phyloP scores from a whole-genome alignment of 2,888 invertebrate species.

The Zeuzera pyrina region DNA sequence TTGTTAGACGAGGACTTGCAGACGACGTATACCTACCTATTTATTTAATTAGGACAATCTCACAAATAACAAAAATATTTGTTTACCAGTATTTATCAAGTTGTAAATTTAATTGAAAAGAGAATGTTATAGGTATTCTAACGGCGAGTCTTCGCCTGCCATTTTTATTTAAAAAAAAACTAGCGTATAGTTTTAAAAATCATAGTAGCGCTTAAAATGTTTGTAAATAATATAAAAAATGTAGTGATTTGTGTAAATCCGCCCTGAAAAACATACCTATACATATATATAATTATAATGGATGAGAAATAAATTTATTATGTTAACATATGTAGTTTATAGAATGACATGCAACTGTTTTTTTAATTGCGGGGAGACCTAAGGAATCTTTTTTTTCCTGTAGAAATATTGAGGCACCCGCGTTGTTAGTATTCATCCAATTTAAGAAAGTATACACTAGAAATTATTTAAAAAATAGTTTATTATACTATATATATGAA shows the following conservation, averaged over 20 bases:
- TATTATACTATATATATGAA: constrained; percentile 12
- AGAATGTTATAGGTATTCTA: no score
- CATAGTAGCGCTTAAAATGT: constrained; percentile 51
- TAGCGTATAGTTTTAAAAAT: constrained; percentile 5
- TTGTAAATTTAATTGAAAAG: no score
- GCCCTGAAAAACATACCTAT: constrained; percentile 31
- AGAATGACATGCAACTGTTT: constrained; percentile 14
- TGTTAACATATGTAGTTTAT: constrained; percentile 29
- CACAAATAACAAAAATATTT: no score
- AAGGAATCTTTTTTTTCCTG: constrained; percentile 10
- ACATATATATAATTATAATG: constrained; percentile 17
- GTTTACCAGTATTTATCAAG: no score
- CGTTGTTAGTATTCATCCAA: constrained; percentile 26
- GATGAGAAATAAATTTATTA: constrained; percentile 24
- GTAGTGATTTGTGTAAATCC: constrained; percentile 60
- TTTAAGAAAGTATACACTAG: constrained; percentile 17
- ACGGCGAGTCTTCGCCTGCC: neutral
- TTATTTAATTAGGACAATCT: no score
- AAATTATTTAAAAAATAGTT: constrained; percentile 8
- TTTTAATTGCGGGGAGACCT: constrained; percentile 9
- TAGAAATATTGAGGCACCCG: constrained; percentile 14
- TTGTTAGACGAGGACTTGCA: no score
- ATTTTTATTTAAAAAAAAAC: neutral
- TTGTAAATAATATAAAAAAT: constrained; percentile 54
- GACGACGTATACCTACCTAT: no score